Percentiles rank a stretch among this genome's conserved stretches.
phyloP scores from a whole-genome alignment of 2,113 vertebrate genomes.

The Anolis carolinensis region DNA sequence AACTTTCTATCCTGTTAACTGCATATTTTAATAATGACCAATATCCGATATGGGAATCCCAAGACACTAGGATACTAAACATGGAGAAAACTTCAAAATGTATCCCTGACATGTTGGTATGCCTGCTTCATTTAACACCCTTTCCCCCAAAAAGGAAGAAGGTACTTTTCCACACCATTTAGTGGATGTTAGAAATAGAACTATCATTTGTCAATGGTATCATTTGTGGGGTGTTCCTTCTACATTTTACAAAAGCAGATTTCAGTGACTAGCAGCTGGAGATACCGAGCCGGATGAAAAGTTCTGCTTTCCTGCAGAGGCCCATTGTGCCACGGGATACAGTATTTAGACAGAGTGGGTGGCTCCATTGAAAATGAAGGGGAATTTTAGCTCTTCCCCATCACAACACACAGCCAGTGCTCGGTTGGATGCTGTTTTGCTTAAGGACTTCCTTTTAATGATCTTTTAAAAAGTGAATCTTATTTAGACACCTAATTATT shows the following conservation, averaged over 20 bases:
- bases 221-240: not conserved
- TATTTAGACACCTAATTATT: not conserved
- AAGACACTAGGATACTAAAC: not conserved
- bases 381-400: conserved; percentile 10
- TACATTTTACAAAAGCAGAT: not conserved
- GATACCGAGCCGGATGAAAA: not conserved
- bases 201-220: not conserved
- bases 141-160: not conserved
- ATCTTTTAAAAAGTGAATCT: not conserved
- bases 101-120: not conserved
- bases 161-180: rapidly evolving
- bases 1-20: not conserved
- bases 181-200: rapidly evolving
- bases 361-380: not conserved
- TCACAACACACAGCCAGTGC: not conserved
- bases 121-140: not conserved
- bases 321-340: not conserved
- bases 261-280: conserved; percentile 12
- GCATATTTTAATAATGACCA: not conserved
- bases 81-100: conserved; percentile 23
- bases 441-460: not conserved
- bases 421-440: not conserved
- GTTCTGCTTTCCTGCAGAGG: not conserved
- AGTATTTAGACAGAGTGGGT: rapidly evolving
- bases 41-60: not conserved